Evolutionary conservation across 2,888 invertebrate genomes (phyloP), one percentile per base, ranked within the genome.

Genomic region (Empis stercorea): DNA sequence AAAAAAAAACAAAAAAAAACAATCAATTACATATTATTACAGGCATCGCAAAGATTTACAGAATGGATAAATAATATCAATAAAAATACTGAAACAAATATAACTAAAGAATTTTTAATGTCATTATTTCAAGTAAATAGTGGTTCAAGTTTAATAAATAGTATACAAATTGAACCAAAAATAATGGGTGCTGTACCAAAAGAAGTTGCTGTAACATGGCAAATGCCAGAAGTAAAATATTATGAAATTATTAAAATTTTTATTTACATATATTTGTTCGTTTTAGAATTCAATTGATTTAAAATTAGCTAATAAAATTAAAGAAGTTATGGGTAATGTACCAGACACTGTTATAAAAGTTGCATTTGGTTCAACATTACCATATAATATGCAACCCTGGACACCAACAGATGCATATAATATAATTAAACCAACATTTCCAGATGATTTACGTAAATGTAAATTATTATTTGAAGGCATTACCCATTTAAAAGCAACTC

Each of bases 381-480:
- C 68, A 0, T 51, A 59, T 1, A 59, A 60, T 15, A 57, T 64
- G 2, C 57, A 63, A 4, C 59, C 61, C 3, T 63, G 62, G 61
- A 30, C 57, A 7, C 62, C 60, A 11, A 47, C 57, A 0, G 54
- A 59, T 2, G 43, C 23, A 4, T 51, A 52, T 5, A 61, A 61
- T 45, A 55, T 54, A n/a, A 62, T 65, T n/a, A 57, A 59, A 30
- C 63, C 64, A 6, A 58, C 62, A 4, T 70, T 61, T 44, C 68
- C 69, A 0, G 57, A 59, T 5, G 65, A 66, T 36, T 46, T 70
- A 9, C 54, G 61, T 2, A 60, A 63, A 2, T 58, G 62, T 3
- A 58, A 65, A 43, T 60, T 60, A 48, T 56, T 70, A 10, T 69
- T 69, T 45, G 63, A 65, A 27, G 68, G 69, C 44, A 69, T 69